Conservation (phyloP, 2,888 invertebrate species). For the Ornithoptera priamus region DNA sequence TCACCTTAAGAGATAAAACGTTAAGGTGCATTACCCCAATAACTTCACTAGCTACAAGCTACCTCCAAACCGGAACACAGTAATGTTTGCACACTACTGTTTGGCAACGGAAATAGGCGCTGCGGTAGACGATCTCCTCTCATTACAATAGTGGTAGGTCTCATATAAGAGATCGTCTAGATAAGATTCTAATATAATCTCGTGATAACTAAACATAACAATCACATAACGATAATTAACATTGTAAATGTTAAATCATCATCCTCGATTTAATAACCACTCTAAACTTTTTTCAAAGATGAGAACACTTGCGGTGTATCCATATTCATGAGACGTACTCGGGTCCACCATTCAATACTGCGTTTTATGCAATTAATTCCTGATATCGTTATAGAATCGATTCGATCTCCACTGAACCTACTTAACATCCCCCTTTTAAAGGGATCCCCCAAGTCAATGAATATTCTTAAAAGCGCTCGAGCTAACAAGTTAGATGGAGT, state of each 20-base stretch:
- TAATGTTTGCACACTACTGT: too few relatives aligned
- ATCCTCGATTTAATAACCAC: conserved; percentile 46
- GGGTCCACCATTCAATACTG: conserved; percentile 50
- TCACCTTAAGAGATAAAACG: too few relatives aligned
- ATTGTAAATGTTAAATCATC: background rate
- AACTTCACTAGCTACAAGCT: too few relatives aligned
- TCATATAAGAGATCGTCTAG: too few relatives aligned
- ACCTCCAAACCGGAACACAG: too few relatives aligned
- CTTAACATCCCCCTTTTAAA: conserved; percentile 39
- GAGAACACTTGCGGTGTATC: conserved; percentile 57
- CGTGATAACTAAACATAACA: background rate
- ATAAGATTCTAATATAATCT: too few relatives aligned
- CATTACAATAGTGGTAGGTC: too few relatives aligned
- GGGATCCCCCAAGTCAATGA: conserved; percentile 42
- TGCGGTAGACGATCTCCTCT: too few relatives aligned
- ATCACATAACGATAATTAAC: background rate
- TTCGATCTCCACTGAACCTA: conserved; percentile 38
- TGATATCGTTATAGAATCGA: conserved; percentile 52
- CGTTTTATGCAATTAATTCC: conserved; percentile 74
- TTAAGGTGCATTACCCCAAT: too few relatives aligned
- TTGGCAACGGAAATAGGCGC: too few relatives aligned
- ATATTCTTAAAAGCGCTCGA: conserved; percentile 47
- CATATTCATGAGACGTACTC: conserved; percentile 66
- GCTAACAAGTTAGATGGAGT: conserved; percentile 35
- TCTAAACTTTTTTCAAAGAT: conserved; percentile 58